These are phyloP conservation scores for Protomyctophum bolini DNA, from an alignment of 2,113 vertebrate species.

Conservation along the genomic window DNA sequence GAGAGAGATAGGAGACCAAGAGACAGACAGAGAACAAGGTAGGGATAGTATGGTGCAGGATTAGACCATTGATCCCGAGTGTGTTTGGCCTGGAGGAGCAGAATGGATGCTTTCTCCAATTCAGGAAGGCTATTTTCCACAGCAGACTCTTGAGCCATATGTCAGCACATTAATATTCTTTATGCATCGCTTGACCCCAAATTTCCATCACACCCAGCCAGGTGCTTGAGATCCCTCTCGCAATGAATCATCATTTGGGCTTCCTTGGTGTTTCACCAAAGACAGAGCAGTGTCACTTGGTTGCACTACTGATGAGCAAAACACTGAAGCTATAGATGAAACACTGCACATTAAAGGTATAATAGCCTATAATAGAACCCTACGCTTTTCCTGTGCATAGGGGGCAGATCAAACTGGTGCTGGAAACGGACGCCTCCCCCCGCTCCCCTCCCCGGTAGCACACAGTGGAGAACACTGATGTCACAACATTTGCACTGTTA, in stretches of 20 bases:
- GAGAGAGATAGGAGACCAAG: no score
- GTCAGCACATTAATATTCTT: slow-evolving; percentile 21
- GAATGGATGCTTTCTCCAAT: slow-evolving; percentile 10
- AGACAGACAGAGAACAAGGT: no score
- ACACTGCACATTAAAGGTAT: not conserved
- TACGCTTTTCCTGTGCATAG: no score
- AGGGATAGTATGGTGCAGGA: no score
- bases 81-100: no score
- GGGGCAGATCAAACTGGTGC: no score
- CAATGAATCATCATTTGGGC: slow-evolving; percentile 43
- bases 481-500: no score
- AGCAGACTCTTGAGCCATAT: slow-evolving; percentile 23
- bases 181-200: slow-evolving; percentile 21
- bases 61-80: no score
- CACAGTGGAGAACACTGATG: no score
- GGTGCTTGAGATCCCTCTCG: slow-evolving; percentile 42
- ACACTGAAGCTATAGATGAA: not conserved
- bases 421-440: no score
- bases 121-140: slow-evolving; percentile 20
- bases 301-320: slow-evolving; percentile 35
- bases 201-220: slow-evolving; percentile 27
- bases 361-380: no score
- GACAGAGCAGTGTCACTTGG: slow-evolving; percentile 41
- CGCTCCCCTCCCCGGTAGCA: no score
- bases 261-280: slow-evolving; percentile 40